Evolutionary conservation across 2,888 invertebrate genomes (phyloP), one percentile per base, ranked within the genome.

Genomic region (Dinocampus coccinellae): DNA sequence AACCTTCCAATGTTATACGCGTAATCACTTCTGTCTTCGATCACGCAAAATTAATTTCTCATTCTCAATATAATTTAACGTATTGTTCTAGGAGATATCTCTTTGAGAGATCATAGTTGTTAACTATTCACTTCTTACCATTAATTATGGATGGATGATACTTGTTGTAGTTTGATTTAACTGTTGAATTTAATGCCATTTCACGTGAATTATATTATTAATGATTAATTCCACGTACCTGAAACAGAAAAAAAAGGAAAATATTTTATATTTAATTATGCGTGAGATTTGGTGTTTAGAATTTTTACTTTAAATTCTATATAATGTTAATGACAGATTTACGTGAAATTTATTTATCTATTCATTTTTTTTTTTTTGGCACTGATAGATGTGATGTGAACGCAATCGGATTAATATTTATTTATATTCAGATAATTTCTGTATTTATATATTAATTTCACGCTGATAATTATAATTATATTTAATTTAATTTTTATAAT

Each of bases 221-320:
- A 16, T 39, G 47, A 55, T 13, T 16, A 36, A 33, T 42, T 24
- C 36, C 61, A 78, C 83, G 75, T 80, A 82, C 82, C 82, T 82
- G 81, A 39, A 82, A 82, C 82, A 82, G 36, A 78, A 75, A 77
- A 75, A 33, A 57, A 78, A 75, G 77, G 74, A 33, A 57, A 22
- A 62, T 71, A 69, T 11, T 36, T 22, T 33, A 39, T 7, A 10
- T 39, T 64, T 55, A 64, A 20, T 57, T 24, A n/a, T n/a, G n/a
- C n/a, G n/a, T n/a, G n/a, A n/a, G n/a, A n/a, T n/a, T n/a, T n/a
- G n/a, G n/a, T n/a, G n/a, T n/a, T n/a, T n/a, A n/a, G n/a, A n/a
- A n/a, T n/a, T n/a, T n/a, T n/a, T n/a, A n/a, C n/a, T n/a, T n/a
- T n/a, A n/a, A n/a, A n/a, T n/a, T n/a, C n/a, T n/a, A n/a, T n/a